These are phyloP conservation scores for Pachliopta kotzebuea DNA, from an alignment of 2,888 invertebrate species.

Conservation along the genomic window DNA sequence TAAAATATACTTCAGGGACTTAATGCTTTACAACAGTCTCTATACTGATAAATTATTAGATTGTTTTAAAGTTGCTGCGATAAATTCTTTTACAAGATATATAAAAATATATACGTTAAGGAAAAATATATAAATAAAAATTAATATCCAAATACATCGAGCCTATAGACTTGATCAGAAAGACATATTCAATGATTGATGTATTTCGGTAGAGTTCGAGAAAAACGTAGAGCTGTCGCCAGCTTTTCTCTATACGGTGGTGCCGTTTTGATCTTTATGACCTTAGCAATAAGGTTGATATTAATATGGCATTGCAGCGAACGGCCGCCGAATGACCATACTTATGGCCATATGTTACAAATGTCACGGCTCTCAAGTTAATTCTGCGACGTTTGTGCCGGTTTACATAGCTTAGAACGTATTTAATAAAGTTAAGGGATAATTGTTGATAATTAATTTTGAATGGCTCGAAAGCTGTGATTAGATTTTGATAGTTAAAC, in stretches of 20 bases:
- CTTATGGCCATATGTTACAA: constrained; percentile 32
- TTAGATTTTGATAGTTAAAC: too few species aligned
- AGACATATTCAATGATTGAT: constrained; percentile 21
- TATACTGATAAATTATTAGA: too few species aligned
- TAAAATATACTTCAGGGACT: too few species aligned
- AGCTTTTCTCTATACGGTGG: neutral
- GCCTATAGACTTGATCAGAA: neutral
- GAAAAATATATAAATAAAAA: too few species aligned
- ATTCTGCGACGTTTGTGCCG: constrained; percentile 16
- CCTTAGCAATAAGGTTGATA: neutral
- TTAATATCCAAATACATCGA: too few species aligned
- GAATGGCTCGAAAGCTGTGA: too few species aligned
- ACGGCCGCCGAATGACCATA: constrained; percentile 24
- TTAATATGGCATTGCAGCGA: constrained; percentile 9
- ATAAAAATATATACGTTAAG: too few species aligned
- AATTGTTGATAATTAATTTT: constrained; percentile 12
- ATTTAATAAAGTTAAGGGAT: constrained; percentile 26
- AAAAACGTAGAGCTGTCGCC: constrained; percentile 20
- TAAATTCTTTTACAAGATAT: too few species aligned
- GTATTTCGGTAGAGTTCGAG: constrained; percentile 21
- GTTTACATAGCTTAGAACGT: constrained; percentile 16
- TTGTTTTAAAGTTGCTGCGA: too few species aligned
- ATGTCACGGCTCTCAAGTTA: constrained; percentile 33
- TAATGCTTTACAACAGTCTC: too few species aligned
- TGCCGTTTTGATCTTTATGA: constrained; percentile 16